Conservation (phyloP, 2,113 vertebrate species). For the Syrrhaptes paradoxus region DNA sequence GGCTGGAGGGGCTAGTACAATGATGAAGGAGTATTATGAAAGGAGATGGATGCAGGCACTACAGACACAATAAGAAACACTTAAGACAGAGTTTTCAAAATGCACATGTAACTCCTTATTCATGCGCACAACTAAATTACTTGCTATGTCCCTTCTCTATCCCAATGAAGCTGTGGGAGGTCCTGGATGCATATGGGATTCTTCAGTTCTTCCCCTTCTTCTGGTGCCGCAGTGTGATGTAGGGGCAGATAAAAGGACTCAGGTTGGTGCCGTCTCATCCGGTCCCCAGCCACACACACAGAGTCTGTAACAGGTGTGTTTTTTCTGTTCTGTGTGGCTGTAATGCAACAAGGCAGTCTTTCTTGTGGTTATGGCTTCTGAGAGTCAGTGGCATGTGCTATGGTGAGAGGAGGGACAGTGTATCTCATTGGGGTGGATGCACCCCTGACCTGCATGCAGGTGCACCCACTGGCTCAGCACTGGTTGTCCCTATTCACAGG, state of each 20-base stretch:
- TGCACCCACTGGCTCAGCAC: neutral
- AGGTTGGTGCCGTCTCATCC: neutral
- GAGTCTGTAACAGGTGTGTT: neutral
- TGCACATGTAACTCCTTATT: neutral
- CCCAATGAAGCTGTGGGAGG: neutral
- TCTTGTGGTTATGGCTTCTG: neutral
- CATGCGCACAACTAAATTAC: neutral
- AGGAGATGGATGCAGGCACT: neutral
- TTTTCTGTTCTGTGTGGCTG: neutral
- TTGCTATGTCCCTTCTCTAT: neutral
- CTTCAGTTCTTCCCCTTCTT: neutral
- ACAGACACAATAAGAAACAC: neutral
- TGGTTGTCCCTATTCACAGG: neutral
- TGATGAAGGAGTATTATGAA: neutral
- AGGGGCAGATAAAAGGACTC: neutral
- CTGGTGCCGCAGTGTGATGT: neutral
- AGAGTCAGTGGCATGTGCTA: neutral
- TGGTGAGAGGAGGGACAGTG: neutral
- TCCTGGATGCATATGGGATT: neutral
- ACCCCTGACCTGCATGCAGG: fast-evolving
- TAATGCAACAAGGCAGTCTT: neutral
- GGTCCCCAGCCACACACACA: neutral
- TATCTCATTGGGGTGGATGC: neutral
- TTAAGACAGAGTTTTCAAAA: neutral
- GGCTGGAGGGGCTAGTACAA: neutral